Base-by-base conservation (phyloP, 2,113 vertebrate genomes). In the Rhynchomys soricoides region DNA sequence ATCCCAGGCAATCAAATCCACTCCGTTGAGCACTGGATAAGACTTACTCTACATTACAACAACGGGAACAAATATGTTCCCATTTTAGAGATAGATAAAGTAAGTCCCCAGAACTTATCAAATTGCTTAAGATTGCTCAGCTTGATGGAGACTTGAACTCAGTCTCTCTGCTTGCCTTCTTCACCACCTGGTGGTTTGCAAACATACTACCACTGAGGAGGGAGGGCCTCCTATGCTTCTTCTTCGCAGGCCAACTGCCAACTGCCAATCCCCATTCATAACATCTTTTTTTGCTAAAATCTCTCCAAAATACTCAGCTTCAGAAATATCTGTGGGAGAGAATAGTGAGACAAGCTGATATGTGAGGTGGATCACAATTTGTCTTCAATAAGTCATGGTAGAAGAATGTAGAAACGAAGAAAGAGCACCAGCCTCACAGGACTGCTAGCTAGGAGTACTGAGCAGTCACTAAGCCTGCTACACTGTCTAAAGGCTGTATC, bases 41-140 rank as follows among this genome's bases (percentile, higher is more conserved):
- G 70, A 89, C 45, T 66, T 82, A 62, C 29, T 24, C 79, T 57
- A 73, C 11, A 1, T 29, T 29, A 70, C 79, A 75, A 34, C 16
- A 10, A 73, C 24, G 34, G 31, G 66, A 34, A 68, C 13, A 34
- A 68, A 68, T 68, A 34, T 77, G 90, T 93, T 10, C 79, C 90
- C 96, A 96, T 93, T 96, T 93, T 94, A 81, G 81, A 92, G 96
- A 83, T 0, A 52, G 83, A 45, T 82, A 89, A 68, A 88, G 59
- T 9, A 78, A 97, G 94, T 70, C 83, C 17, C 43, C 3, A 37
- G 48, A 68, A 93, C 74, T 71, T 45, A 82, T 40, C 7, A 7
- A 29, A 75, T 52, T 93, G 43, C 74, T 70, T 78, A 68, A 45
- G 87, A 95, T 43, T 29, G 24, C 70, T 31, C 34, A 86, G 83